Percentiles rank a stretch among this genome's conserved stretches.
These are phyloP conservation scores for Anguilla marmorata DNA, from an alignment of 2,797 vertebrate genomes.

Conservation along the genomic window DNA sequence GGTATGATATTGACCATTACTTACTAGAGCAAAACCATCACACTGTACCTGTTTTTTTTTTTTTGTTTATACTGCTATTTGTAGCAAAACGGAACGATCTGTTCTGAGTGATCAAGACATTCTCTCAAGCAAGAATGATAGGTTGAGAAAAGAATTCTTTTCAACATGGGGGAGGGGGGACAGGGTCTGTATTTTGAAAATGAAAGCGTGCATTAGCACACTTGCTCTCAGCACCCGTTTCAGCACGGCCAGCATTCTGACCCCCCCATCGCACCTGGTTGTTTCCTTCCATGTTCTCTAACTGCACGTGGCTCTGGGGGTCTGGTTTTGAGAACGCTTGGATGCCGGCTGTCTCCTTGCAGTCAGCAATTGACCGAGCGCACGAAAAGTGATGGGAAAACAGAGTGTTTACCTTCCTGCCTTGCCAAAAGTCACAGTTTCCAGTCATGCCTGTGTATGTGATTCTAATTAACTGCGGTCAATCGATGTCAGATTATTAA, in stretches of 20 bases:
- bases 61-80: not conserved
- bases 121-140: not conserved
- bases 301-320: not conserved
- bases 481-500: constrained; percentile 19
- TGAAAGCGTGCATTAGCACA: not conserved
- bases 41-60: not conserved
- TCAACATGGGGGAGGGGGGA: not conserved
- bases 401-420: not conserved
- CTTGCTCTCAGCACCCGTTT: not conserved
- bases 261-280: constrained; percentile 16
- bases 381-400: constrained; percentile 11
- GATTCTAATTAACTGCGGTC: constrained; percentile 16
- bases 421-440: constrained; percentile 3
- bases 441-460: not conserved
- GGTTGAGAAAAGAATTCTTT: not conserved
- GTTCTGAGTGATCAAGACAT: not conserved
- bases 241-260: not conserved
- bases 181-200: not conserved
- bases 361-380: not conserved
- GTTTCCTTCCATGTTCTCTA: constrained; percentile 8
- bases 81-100: not conserved
- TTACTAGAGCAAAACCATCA: not conserved
- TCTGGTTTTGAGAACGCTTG: not conserved
- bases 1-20: not conserved
- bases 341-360: not conserved